Evolutionary conservation across 2,797 vertebrate species (phyloP).

Genomic region (Tinamus major): DNA sequence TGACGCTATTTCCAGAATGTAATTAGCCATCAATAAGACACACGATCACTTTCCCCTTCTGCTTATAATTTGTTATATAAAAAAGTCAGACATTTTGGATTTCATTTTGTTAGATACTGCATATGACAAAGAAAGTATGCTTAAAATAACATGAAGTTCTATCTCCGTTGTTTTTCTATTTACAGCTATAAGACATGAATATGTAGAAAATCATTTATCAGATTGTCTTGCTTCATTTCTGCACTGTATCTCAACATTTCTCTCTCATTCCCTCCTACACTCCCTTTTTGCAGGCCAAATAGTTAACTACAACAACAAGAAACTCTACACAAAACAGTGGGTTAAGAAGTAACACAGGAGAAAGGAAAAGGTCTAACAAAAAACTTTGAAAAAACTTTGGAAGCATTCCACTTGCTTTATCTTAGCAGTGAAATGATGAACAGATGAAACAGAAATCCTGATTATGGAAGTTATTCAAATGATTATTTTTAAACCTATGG

Average conservation of each 20-base stretch:
- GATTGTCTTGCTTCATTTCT: neutral
- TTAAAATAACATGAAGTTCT: conserved; percentile 8
- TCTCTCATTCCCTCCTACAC: neutral
- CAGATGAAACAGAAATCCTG: too few relatives aligned
- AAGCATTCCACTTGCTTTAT: neutral
- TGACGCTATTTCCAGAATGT: conserved; percentile 3
- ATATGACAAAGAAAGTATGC: neutral
- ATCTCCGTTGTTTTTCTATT: neutral
- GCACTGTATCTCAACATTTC: neutral
- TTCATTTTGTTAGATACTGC: conserved; percentile 9
- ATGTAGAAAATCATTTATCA: neutral
- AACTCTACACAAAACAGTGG: neutral
- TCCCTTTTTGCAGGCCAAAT: neutral
- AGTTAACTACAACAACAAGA: neutral
- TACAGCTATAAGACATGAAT: neutral
- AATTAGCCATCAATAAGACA: conserved; percentile 43
- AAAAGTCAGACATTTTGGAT: neutral
- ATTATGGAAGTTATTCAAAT: conserved; percentile 42
- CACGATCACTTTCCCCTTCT: neutral
- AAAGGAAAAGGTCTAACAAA: neutral
- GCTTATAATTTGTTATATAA: neutral
- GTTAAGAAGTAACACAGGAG: neutral
- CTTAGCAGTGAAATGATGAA: neutral
- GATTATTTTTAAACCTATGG: conserved; percentile 46
- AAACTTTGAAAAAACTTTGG: neutral